Evolutionary conservation across 1,140 invertebrate species (phyloP), one percentile per base, ranked within the genome.

Genomic region (Eupeodes corollae): DNA sequence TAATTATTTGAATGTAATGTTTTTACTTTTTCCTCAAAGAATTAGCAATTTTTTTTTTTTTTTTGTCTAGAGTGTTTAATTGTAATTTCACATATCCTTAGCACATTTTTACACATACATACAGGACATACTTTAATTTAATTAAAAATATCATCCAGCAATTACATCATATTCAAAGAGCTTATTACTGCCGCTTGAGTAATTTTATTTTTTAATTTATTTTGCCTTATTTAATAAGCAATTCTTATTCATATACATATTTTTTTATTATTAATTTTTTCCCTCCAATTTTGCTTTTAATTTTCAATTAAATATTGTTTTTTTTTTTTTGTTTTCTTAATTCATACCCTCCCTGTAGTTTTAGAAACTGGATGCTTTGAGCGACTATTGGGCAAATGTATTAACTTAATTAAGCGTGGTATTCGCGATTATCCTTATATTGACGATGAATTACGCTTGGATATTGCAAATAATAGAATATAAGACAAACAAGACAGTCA

Each of bases 341-440:
- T 37, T 14, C 13, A 37, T 5, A 37, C 3, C 15, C 13, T n/a
- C 13, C 5, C 12, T 41, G 13, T 50, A 55, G 63, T 59, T 46
- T 44, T 67, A 49, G 63, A 67, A 48, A 53, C 58, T 15, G 48
- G 62, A 45, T 67, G 63, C 57, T 67, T 67, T 56, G 63, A 64
- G 40, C 62, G 63, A 42, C 52, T 67, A 14, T 43, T 67, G 46
- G 63, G 63, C 21, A 55, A 59, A 46, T 64, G 63, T 46, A 56
- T 50, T 44, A 50, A 56, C 38, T 40, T 66, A 19, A 49, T 67
- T 12, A 53, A 64, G 50, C 59, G 59, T 30, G 53, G 54, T 44
- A 67, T 67, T 43, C 51, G 58, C 45, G 56, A 56, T 48, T 67
- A 67, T 54, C 62, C 54, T 42, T 67, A 67, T 43, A 50, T 67